phyloP scores from a whole-genome alignment of 2,797 vertebrate species.

The Sebastes alutus region DNA sequence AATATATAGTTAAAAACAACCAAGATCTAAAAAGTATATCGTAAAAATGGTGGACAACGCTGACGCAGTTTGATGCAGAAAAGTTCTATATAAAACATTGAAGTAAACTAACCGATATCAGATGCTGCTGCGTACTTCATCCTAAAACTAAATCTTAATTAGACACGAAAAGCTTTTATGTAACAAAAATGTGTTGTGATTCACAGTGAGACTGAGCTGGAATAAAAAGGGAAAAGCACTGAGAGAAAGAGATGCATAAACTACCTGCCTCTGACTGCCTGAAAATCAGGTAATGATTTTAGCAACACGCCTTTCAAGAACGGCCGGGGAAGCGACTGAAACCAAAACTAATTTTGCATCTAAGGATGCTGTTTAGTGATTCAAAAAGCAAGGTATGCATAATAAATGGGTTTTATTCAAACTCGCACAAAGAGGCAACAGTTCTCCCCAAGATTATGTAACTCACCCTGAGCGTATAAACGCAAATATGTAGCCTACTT shows the following conservation, averaged over 20 bases:
- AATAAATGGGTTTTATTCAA: constrained; percentile 26
- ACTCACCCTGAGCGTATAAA: constrained; percentile 13
- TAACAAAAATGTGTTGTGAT: background rate
- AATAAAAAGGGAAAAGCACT: background rate
- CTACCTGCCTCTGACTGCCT: background rate
- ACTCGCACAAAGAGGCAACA: constrained; percentile 21
- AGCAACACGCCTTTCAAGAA: background rate
- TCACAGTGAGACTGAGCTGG: background rate
- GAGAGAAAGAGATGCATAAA: background rate
- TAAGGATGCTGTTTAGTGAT: constrained; percentile 21
- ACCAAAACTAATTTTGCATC: constrained; percentile 26
- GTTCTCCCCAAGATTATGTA: constrained; percentile 7
- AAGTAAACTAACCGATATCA: background rate
- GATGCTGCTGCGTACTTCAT: background rate
- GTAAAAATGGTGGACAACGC: background rate
- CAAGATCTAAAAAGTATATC: background rate
- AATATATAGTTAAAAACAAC: background rate
- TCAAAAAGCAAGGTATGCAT: constrained; percentile 1
- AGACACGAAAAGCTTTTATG: background rate
- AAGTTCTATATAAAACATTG: background rate
- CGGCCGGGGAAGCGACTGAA: constrained; percentile 1
- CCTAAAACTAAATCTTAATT: background rate
- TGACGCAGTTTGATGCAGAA: background rate
- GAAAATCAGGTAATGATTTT: constrained; percentile 12
- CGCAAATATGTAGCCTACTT: constrained; percentile 11